Base-by-base conservation (phyloP, 2,888 invertebrate genomes). In the Trissolcus japonicus region DNA sequence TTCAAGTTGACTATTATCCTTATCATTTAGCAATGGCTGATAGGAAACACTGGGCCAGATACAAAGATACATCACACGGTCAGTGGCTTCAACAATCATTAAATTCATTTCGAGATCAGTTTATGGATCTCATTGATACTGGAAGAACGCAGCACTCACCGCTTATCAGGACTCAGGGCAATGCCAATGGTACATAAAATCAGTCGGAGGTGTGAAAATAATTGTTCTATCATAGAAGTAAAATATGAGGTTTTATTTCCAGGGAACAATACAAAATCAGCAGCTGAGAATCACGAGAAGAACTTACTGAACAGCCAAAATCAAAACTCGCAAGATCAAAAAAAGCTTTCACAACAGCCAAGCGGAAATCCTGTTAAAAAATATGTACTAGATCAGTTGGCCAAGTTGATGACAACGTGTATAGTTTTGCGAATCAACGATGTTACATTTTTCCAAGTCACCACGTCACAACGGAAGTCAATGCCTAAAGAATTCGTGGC, bases 1-100 rank as follows among this genome's bases (percentile, higher is more conserved):
- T 95, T 90, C 95, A 95, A 90, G 91, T 98, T 1, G 98, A 99
- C 89, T 95, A 96, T 86, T 99, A 99, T 91, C 99, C 99, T 0
- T 98, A 97, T 90, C 98, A 99, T 90, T 92, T 96, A 85, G 97
- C 98, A 35, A 93, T 95, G 83, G 94, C 95, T 40, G 95, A 96
- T 87, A 91, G 98, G 72, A 93, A 94, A 80, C 95, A 96, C 88
- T 98, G 98, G 98, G 93, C 96, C 46, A 94, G 94, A 77, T 93
- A 93, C 79, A 91, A 92, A 85, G 96, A 97, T 89, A 93, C 94
- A 0, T 94, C 95, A 1, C 96, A 94, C 83, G 93, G 92, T 25
- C 93, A 95, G 79, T 98, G 98, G 98, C 91, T 97, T 40, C 94
- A 95, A 69, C 95, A 96, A 86, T 94, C 97, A 0, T 91, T 97